Percentiles rank a stretch among this genome's conserved stretches.
Evolutionary conservation across 64 coral and sea anemone genomes (phyloP).

Genomic region (Montipora efflorescens): DNA sequence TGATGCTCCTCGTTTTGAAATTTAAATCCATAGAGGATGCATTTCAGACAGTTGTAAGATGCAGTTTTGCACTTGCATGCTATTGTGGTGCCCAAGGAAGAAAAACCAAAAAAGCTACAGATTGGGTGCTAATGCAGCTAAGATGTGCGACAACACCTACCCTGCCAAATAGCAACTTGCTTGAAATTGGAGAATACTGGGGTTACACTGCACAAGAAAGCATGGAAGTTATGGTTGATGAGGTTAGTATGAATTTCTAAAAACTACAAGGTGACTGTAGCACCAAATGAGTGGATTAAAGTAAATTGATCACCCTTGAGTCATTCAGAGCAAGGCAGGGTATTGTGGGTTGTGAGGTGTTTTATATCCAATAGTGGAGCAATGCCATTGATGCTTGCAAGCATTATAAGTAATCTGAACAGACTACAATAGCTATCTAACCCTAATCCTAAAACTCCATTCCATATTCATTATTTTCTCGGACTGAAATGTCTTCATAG

Average conservation of each 20-base stretch:
- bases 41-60: conserved; percentile 29
- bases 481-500: no score
- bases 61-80: conserved; percentile 17
- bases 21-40: background rate
- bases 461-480: no score
- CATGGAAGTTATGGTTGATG: conserved; percentile 20
- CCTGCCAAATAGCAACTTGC: conserved; percentile 5
- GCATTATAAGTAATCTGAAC: no score
- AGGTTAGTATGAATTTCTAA: background rate
- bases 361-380: no score
- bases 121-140: conserved; percentile 9
- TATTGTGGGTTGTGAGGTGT: no score
- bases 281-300: no score
- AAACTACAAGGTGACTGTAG: no score
- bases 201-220: conserved; percentile 38
- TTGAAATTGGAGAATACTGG: conserved; percentile 42
- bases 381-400: no score
- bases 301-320: no score
- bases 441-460: no score
- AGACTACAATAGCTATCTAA: no score
- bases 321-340: no score
- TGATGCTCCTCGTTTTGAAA: background rate
- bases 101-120: conserved; percentile 7
- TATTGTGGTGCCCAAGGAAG: background rate
- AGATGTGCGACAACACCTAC: conserved; percentile 19